A percentile compares a stretch with the other conserved stretches of the same genome.
Conservation (phyloP, 2,113 vertebrate genomes). For the Salvelinus namaycush region DNA sequence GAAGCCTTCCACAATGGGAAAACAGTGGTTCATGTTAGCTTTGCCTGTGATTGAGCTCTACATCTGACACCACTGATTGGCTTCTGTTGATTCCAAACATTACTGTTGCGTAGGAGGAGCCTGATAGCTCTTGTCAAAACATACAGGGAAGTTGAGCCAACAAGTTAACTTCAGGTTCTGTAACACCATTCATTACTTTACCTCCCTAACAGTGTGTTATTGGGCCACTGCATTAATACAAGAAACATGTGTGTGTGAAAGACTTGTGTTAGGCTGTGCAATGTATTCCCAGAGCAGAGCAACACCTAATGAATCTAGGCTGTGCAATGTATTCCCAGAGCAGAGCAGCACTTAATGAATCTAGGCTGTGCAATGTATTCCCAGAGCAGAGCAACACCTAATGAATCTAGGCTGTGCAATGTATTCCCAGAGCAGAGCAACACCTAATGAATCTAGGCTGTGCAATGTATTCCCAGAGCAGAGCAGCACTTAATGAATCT, state of each 20-base stretch:
- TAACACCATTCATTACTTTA: neutral
- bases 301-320: too few relatives aligned
- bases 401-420: neutral
- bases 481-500: too few relatives aligned
- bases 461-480: neutral
- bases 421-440: too few relatives aligned
- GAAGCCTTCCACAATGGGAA: constrained; percentile 8
- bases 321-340: too few relatives aligned
- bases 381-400: too few relatives aligned
- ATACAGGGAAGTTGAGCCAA: constrained; percentile 1
- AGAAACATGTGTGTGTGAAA: too few relatives aligned
- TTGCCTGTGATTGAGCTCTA: neutral
- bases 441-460: neutral
- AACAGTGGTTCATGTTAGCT: neutral
- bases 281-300: too few relatives aligned
- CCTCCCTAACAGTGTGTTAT: neutral
- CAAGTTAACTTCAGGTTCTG: neutral
- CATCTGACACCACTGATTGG: neutral
- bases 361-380: too few relatives aligned
- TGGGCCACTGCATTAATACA: neutral
- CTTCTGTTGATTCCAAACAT: constrained; percentile 11
- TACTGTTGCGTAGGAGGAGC: constrained; percentile 19
- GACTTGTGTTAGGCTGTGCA: neutral
- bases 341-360: too few relatives aligned
- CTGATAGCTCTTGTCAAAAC: constrained; percentile 36